Evolutionary conservation across 2,113 vertebrate genomes (phyloP).

Genomic region (Lophius piscatorius): DNA sequence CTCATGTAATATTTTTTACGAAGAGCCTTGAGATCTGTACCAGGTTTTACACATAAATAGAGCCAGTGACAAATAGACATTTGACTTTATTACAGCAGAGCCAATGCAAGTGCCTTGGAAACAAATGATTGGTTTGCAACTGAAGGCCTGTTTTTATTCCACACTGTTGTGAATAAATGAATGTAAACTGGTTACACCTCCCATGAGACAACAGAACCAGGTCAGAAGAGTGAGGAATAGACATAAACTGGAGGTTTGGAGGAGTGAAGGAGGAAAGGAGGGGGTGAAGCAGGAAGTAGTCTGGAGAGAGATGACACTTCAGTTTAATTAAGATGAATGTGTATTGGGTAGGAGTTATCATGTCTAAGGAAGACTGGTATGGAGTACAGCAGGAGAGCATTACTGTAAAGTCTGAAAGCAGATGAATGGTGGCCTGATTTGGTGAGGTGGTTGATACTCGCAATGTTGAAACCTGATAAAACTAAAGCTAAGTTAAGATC

Average conservation of each 20-base stretch:
- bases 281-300: constrained; percentile 25
- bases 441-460: constrained; percentile 41
- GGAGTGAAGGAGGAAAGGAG: constrained; percentile 14
- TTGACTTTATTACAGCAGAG: constrained; percentile 24
- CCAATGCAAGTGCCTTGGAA: constrained; percentile 20
- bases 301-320: constrained; percentile 43
- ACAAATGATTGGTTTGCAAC: constrained; percentile 25
- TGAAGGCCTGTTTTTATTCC: constrained; percentile 3
- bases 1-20: too few relatives aligned
- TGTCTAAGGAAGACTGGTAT: constrained; percentile 39
- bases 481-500: too few relatives aligned
- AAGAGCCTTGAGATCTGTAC: too few relatives aligned
- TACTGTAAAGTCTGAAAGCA: constrained; percentile 26
- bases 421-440: constrained; percentile 40
- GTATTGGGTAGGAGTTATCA: constrained; percentile 21
- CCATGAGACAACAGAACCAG: constrained; percentile 34
- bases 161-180: constrained; percentile 50
- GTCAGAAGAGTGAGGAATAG: constrained; percentile 17
- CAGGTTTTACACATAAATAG: too few relatives aligned
- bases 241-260: constrained; percentile 5
- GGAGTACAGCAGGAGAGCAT: constrained; percentile 24
- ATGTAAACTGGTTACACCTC: constrained; percentile 58
- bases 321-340: constrained; percentile 64
- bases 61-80: too few relatives aligned
- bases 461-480: too few relatives aligned